phyloP scores from a whole-genome alignment of 1,140 invertebrate genomes.

The Thaumatotibia leucotreta region DNA sequence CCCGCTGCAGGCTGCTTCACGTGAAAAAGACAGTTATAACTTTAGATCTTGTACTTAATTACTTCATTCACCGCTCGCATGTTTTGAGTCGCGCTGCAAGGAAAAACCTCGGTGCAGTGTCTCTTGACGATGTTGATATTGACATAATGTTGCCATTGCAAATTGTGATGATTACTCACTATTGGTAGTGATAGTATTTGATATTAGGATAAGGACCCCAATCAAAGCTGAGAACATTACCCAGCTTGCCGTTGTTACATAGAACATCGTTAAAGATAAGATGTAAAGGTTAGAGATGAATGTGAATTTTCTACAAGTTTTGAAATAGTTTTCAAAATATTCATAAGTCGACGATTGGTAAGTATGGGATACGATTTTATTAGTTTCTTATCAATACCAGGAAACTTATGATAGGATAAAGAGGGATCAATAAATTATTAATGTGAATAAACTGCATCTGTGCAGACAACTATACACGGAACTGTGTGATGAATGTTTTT shows the following conservation, averaged over 20 bases:
- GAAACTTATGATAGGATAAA: conserved; percentile 55
- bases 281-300: conserved; percentile 16
- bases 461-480: conserved; percentile 13
- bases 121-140: conserved; percentile 52
- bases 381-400: conserved; percentile 32
- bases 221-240: conserved; percentile 27
- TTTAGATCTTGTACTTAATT: conserved; percentile 43
- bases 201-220: conserved; percentile 28
- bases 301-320: conserved; percentile 53
- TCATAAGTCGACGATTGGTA: conserved; percentile 22
- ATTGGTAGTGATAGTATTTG: conserved; percentile 38
- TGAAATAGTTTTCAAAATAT: conserved; percentile 56
- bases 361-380: conserved; percentile 23
- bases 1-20: conserved; percentile 43
- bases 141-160: conserved; percentile 25
- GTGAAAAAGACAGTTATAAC: conserved; percentile 42
- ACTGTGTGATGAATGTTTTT: not conserved
- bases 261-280: conserved; percentile 22
- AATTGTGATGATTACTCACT: conserved; percentile 47
- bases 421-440: conserved; percentile 59
- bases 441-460: conserved; percentile 34
- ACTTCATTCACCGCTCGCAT: conserved; percentile 43
- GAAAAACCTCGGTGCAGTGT: conserved; percentile 36
- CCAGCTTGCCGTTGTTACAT: conserved; percentile 34
- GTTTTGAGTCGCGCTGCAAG: conserved; percentile 24